Conservation (phyloP, 2,113 vertebrate genomes). For the Crotalus tigris region DNA sequence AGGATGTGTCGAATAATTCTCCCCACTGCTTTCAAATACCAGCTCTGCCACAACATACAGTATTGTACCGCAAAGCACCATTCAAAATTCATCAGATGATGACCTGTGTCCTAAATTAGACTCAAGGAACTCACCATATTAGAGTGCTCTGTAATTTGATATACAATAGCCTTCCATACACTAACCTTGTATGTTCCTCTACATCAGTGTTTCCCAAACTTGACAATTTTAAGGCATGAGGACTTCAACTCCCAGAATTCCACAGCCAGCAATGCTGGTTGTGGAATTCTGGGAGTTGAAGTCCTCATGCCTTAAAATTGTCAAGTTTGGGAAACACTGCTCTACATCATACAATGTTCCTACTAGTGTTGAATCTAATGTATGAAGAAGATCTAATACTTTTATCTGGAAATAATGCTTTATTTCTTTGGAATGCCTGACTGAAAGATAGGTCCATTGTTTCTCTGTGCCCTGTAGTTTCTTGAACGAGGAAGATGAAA, state of each 20-base stretch:
- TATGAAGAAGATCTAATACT: background rate
- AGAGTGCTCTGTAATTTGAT: background rate
- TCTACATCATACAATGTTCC: background rate
- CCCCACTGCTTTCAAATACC: background rate
- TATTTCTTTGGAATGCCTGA: background rate
- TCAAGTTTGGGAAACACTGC: no score
- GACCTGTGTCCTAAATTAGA: background rate
- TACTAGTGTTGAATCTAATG: background rate
- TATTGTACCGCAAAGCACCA: background rate
- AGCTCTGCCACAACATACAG: background rate
- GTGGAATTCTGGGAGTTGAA: no score
- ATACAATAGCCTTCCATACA: background rate
- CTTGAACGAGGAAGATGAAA: background rate
- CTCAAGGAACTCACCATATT: background rate
- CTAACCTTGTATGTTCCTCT: background rate
- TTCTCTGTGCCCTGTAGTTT: background rate
- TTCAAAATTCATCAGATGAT: background rate
- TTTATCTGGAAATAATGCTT: background rate
- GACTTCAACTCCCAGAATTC: no score
- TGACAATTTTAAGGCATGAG: no score
- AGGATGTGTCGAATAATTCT: background rate
- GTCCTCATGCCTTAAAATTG: no score
- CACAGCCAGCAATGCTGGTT: no score
- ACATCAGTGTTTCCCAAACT: no score
- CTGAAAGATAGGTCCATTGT: background rate